Conservation (phyloP, 2,797 vertebrate genomes). For the Notamacropus eugenii region DNA sequence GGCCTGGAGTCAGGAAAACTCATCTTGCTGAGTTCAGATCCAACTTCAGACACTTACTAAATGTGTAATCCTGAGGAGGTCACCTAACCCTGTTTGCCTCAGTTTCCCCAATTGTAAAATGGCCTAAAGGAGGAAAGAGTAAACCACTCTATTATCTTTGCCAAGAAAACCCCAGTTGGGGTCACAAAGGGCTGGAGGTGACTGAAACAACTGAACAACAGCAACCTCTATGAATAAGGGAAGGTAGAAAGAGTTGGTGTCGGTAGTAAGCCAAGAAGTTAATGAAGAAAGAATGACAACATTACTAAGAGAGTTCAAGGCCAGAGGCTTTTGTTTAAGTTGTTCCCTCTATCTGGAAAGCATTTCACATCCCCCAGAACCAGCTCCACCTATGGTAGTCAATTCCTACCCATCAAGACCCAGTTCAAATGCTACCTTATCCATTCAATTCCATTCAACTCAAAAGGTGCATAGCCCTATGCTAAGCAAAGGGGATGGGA, state of each 20-base stretch:
- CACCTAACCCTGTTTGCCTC: background rate
- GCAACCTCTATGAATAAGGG: background rate
- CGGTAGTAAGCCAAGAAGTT: conserved; percentile 30
- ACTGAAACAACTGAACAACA: background rate
- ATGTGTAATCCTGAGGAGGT: background rate
- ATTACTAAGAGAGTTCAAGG: background rate
- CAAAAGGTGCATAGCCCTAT: background rate
- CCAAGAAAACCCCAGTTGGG: background rate
- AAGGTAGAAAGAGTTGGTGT: background rate
- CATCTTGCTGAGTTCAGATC: background rate
- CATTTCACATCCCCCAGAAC: background rate
- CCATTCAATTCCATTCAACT: background rate
- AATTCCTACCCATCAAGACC: background rate
- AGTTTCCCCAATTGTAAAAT: background rate
- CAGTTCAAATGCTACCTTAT: background rate
- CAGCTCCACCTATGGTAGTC: background rate
- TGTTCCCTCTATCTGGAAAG: background rate
- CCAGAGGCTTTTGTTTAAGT: background rate
- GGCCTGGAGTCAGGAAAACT: background rate
- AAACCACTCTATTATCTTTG: background rate
- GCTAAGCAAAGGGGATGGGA: background rate
- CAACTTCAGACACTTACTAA: background rate
- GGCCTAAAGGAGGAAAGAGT: background rate
- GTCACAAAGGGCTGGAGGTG: background rate
- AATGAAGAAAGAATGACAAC: conserved; percentile 32